These are phyloP conservation scores for Chloromyia formosa DNA, from an alignment of 2,888 invertebrate species.

Conservation along the genomic window DNA sequence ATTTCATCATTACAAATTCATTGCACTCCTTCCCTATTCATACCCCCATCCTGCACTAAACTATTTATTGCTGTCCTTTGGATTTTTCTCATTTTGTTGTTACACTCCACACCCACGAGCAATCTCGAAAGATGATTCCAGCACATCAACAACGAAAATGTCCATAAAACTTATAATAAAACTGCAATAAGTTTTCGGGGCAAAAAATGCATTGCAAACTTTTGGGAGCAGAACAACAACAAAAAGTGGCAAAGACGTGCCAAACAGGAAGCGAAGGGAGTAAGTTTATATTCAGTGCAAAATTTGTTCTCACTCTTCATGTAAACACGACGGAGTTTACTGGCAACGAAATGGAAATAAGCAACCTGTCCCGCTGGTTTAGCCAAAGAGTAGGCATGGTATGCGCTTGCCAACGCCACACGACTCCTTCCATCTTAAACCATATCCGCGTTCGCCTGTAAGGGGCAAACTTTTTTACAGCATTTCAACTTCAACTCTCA, in stretches of 20 bases:
- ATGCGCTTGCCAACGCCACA: not conserved
- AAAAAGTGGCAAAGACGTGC: not conserved
- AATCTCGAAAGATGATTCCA: not conserved
- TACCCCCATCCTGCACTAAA: not conserved
- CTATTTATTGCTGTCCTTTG: not conserved
- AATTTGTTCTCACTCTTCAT: not conserved
- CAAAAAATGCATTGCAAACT: not conserved
- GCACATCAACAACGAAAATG: conserved; percentile 9
- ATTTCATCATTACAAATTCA: not conserved
- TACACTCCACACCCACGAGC: not conserved
- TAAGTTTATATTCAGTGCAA: not conserved
- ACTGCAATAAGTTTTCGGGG: conserved; percentile 13
- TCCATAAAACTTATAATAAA: conserved; percentile 28
- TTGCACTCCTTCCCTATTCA: not conserved
- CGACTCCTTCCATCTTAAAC: not conserved
- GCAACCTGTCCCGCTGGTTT: not conserved
- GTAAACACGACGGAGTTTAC: not conserved
- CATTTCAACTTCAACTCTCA: not conserved
- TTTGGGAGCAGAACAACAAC: not conserved
- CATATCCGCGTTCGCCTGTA: not conserved
- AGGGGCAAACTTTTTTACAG: not conserved
- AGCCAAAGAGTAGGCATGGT: not conserved
- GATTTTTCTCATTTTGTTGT: not conserved
- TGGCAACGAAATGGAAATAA: conserved; percentile 3
- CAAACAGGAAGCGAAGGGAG: not conserved